Evolutionary conservation across 2,113 vertebrate genomes (phyloP), one percentile per base, ranked within the genome.

Genomic region (Stegostoma tigrinum): DNA sequence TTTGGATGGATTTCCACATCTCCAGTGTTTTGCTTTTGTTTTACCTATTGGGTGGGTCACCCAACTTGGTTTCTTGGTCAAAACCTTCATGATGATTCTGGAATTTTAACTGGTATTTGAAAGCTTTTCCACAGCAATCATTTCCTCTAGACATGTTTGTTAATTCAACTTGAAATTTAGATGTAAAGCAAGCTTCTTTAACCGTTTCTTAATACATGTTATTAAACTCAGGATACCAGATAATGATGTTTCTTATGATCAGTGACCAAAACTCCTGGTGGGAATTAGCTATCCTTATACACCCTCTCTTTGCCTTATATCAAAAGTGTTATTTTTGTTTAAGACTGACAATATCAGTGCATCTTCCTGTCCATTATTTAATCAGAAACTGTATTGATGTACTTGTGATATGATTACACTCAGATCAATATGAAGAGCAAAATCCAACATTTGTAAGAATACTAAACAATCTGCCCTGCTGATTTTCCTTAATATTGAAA

Each of bases 401-500:
- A 21, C 89, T 19, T 93, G 5, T 38, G 66, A 8, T 64, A 38
- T 67, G 17, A 5, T 89, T 55, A 55, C 14, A 89, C 8, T 86
- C 23, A 55, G 86, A 89, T 24, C 15, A 38, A 80, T 80, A 4
- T 38, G 30, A 14, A 19, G 75, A 7, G 38, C 21, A 45, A 83
- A 83, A 83, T 83, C 21, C 5, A 83, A 15, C 38, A 42, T 61
- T 61, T 61, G 55, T 61, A 61, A 12, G 55, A 61, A 61, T 61
- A 61, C 55, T 61, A 12, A 61, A 61, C 55, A 61, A 45, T 83
- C 38, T 5, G 15, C n/a, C 12, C 30, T n/a, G 14, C 34, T 83
- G 80, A 91, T 64, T 64, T 64, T 64, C 19, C 87, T 64, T 64
- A 91, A 91, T 34, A 89, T 89, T 89, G 52, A 91, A 91, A 55